Conservation (phyloP, 2,113 vertebrate species). For the Circaetus gallicus region DNA sequence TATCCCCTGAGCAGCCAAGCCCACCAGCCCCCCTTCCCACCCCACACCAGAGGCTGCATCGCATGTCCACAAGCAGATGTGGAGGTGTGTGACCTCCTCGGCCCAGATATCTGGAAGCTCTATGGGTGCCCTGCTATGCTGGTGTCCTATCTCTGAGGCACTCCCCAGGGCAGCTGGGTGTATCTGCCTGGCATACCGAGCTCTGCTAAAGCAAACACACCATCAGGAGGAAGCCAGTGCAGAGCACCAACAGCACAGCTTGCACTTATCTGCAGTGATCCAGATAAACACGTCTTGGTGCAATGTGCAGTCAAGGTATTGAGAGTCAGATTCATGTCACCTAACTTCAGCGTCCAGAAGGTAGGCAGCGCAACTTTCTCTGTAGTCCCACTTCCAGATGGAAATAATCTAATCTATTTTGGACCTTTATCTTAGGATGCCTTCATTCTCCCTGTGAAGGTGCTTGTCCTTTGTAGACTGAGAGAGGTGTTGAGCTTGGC, state of each 20-base stretch:
- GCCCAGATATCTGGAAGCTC: neutral
- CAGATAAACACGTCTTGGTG: neutral
- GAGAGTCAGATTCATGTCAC: neutral
- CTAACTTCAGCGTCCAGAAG: neutral
- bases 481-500: neutral
- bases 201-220: neutral
- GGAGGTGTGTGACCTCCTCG: neutral
- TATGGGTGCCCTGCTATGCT: neutral
- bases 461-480: neutral
- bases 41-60: neutral
- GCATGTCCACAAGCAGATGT: fast-evolving
- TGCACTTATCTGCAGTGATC: neutral
- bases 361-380: neutral
- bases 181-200: neutral
- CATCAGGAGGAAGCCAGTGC: neutral
- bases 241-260: neutral
- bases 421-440: neutral
- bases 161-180: neutral
- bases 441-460: neutral
- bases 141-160: neutral
- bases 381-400: neutral
- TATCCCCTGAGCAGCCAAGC: neutral
- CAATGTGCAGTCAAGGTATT: neutral
- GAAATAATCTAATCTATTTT: neutral
- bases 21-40: neutral